A percentile compares a stretch with the other conserved stretches of the same genome.
phyloP scores from a whole-genome alignment of 2,797 vertebrate genomes.

The Enteromius mattozi region DNA sequence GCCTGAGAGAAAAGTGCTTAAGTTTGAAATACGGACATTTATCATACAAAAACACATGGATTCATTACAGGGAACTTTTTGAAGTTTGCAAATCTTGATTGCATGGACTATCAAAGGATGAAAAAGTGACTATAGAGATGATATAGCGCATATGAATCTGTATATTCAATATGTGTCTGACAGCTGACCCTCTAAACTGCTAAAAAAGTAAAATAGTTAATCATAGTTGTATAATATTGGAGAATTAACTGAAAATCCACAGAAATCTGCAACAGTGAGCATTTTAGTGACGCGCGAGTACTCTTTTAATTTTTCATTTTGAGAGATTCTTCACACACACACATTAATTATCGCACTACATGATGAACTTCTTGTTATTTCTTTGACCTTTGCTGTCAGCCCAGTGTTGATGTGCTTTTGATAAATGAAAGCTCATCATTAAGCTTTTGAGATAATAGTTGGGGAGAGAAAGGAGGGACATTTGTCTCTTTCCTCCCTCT shows the following conservation, averaged over 20 bases:
- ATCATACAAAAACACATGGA: no score
- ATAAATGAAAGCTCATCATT: slow-evolving; percentile 16
- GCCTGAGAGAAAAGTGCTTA: no score
- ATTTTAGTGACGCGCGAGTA: no score
- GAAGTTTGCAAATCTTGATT: neutral
- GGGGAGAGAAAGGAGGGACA: neutral
- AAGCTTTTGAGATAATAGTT: neutral
- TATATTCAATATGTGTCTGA: neutral
- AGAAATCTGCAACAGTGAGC: no score
- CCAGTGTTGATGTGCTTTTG: neutral
- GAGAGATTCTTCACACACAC: neutral
- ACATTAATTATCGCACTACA: neutral
- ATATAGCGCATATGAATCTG: neutral
- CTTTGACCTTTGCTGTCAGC: slow-evolving; percentile 2
- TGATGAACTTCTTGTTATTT: slow-evolving; percentile 12
- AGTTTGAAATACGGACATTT: no score
- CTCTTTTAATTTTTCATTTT: neutral
- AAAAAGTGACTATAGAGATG: neutral
- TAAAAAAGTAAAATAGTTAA: no score
- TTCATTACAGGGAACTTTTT: no score
- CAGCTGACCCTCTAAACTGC: neutral
- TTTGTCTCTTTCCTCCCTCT: neutral
- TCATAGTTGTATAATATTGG: neutral
- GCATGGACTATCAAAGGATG: neutral
- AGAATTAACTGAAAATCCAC: neutral